Percentiles rank a stretch among this genome's conserved stretches.
These are phyloP conservation scores for Matsumurasca onukii DNA, from an alignment of 1,140 invertebrate species.

Conservation along the genomic window DNA sequence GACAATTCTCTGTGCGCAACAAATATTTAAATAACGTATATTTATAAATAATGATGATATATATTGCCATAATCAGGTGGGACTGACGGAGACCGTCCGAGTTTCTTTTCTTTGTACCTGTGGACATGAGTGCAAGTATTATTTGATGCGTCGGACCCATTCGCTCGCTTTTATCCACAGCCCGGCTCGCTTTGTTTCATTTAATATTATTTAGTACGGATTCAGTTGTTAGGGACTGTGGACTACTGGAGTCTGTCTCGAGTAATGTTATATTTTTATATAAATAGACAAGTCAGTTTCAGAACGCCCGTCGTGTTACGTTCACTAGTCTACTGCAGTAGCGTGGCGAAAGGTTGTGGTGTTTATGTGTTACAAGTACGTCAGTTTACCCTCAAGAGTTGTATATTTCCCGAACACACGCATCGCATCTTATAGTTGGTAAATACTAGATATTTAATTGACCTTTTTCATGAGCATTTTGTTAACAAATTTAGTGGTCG, in stretches of 20 bases:
- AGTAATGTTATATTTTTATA: conserved; percentile 27
- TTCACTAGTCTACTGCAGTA: conserved; percentile 30
- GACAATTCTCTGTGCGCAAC: conserved; percentile 1
- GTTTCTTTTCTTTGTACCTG: conserved; percentile 31
- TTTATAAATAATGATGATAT: conserved; percentile 27
- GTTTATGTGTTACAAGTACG: conserved; percentile 7
- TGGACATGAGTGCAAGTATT: conserved; percentile 25
- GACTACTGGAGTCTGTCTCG: neutral
- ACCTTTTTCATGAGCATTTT: conserved; percentile 15
- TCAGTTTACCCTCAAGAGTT: conserved; percentile 21
- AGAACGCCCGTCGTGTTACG: neutral
- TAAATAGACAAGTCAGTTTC: conserved; percentile 10
- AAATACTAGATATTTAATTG: conserved; percentile 22
- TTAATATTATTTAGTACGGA: conserved; percentile 25
- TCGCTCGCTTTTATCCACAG: conserved; percentile 26
- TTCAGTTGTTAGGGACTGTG: conserved; percentile 12
- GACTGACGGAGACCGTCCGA: conserved; percentile 11
- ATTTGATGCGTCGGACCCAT: conserved; percentile 17
- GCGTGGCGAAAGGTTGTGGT: conserved; percentile 20
- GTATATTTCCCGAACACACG: conserved; percentile 2
- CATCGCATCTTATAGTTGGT: conserved; percentile 16
- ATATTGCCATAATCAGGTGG: conserved; percentile 28
- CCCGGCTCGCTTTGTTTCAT: conserved; percentile 20
- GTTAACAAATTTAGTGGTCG: conserved; percentile 15
- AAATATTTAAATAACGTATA: conserved; percentile 23